Percentiles rank a stretch among this genome's conserved stretches.
Evolutionary conservation across 2,888 invertebrate genomes (phyloP).

Genomic region (Orgyia antiqua): DNA sequence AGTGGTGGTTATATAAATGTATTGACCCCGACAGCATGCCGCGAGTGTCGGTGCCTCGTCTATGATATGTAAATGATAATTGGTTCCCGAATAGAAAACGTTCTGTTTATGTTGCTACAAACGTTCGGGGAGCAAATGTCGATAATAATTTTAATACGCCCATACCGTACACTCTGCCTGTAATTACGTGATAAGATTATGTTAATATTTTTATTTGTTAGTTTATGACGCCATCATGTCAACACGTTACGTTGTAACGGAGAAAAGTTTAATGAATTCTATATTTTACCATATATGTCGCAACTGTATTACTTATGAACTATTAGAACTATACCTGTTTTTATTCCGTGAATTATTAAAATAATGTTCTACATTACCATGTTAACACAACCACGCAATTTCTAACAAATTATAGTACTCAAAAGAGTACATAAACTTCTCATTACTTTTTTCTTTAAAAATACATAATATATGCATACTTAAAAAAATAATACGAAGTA

Average conservation of each 20-base stretch:
- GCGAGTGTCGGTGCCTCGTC: conserved; percentile 68
- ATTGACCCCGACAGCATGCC: conserved; percentile 72
- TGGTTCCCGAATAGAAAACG: conserved; percentile 73
- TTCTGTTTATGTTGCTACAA: conserved; percentile 64
- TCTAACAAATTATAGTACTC: no score
- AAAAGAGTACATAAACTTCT: no score
- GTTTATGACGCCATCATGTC: conserved; percentile 23
- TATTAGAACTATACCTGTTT: neutral
- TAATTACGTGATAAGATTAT: conserved; percentile 57
- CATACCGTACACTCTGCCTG: conserved; percentile 43
- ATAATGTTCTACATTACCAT: no score
- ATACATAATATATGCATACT: no score
- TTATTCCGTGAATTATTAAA: no score
- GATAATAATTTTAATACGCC: conserved; percentile 59
- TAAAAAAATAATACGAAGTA: no score
- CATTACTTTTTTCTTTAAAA: no score
- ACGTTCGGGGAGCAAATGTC: conserved; percentile 53
- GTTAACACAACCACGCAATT: no score
- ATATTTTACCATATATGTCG: conserved; percentile 4
- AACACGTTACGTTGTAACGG: conserved; percentile 11
- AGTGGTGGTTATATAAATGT: conserved; percentile 62
- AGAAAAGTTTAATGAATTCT: conserved; percentile 6
- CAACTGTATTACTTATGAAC: conserved; percentile 2
- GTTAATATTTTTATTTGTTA: conserved; percentile 41
- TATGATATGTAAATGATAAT: conserved; percentile 77